Percentiles rank a stretch among this genome's conserved stretches.
phyloP scores from a whole-genome alignment of 2,113 vertebrate genomes.

The Anas platyrhynchos region DNA sequence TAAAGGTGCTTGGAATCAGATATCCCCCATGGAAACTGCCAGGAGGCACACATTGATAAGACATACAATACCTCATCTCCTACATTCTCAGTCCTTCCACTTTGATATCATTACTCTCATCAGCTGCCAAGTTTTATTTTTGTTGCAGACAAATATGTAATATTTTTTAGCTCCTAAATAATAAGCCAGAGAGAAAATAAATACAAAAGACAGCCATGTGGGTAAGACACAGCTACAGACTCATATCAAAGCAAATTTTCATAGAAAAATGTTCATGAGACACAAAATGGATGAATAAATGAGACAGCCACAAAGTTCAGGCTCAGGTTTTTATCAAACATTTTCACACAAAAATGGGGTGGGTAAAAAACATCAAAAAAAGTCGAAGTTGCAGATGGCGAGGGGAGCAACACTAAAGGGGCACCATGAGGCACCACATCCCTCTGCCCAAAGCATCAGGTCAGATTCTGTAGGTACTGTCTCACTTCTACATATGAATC shows the following conservation, averaged over 20 bases:
- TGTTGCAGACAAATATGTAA: not conserved
- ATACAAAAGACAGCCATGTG: not conserved
- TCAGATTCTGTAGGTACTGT: not conserved
- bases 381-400: not conserved
- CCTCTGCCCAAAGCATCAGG: not conserved
- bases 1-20: slow-evolving; percentile 1
- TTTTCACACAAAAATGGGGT: not conserved
- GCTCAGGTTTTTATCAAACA: not conserved
- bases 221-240: not conserved
- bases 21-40: not conserved
- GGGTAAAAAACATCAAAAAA: not conserved
- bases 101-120: slow-evolving; percentile 1
- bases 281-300: not conserved
- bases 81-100: not conserved
- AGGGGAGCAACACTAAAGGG: not conserved
- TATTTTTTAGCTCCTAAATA: not conserved
- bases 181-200: slow-evolving; percentile 5
- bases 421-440: not conserved
- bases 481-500: not conserved
- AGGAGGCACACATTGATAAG: not conserved
- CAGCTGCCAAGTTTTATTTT: not conserved
- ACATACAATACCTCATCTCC: not conserved
- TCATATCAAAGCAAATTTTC: not conserved
- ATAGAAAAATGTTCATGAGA: not conserved
- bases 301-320: not conserved